phyloP scores from a whole-genome alignment of 2,113 vertebrate genomes.

The Malaclemys terrapin region DNA sequence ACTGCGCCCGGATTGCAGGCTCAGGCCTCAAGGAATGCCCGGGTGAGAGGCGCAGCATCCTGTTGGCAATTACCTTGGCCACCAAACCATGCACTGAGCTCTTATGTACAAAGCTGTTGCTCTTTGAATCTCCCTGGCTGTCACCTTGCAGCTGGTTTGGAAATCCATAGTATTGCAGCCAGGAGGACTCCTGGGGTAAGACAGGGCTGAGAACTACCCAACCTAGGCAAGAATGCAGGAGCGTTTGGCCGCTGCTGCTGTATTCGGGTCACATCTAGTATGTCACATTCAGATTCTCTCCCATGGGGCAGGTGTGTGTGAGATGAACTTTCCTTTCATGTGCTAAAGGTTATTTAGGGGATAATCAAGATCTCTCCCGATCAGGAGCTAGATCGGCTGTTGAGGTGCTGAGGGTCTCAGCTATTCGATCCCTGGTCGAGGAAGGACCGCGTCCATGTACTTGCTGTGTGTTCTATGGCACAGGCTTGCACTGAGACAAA shows the following conservation, averaged over 20 bases:
- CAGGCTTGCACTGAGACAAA: neutral
- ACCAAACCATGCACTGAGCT: rapidly evolving
- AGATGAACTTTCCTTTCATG: neutral
- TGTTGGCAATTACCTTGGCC: neutral
- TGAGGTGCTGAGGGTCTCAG: neutral
- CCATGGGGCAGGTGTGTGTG: too few species aligned
- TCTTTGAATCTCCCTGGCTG: too few species aligned
- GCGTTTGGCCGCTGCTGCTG: neutral
- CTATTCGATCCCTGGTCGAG: neutral
- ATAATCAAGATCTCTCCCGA: neutral
- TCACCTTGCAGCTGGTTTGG: neutral
- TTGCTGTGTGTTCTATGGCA: neutral
- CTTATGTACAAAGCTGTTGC: too few species aligned
- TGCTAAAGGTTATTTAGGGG: neutral
- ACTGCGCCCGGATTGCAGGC: too few species aligned
- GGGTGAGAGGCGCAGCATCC: neutral
- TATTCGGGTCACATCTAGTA: too few species aligned
- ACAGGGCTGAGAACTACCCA: neutral
- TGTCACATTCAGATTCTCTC: too few species aligned
- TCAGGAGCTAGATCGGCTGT: neutral
- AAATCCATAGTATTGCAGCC: too few species aligned
- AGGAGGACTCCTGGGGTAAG: neutral
- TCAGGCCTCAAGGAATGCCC: neutral
- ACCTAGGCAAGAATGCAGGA: neutral
- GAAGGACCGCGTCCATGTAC: neutral